Evolutionary conservation across 2,113 vertebrate species (phyloP), one percentile per base, ranked within the genome.

Genomic region (Indicator maculatus): DNA sequence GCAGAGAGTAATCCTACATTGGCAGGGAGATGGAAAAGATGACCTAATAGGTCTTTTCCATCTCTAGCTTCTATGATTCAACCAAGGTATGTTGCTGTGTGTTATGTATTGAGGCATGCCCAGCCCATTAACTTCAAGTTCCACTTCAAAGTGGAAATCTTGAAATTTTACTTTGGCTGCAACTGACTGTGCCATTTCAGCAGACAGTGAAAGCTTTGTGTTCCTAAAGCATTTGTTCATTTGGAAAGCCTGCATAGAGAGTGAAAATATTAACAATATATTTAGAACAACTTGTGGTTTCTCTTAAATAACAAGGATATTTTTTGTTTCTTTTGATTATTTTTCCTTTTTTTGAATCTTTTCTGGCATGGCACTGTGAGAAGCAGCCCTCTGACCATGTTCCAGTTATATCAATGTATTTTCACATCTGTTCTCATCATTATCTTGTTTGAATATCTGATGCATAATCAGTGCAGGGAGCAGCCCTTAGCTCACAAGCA

Each of bases 31-130:
- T 92, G 93, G 95, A 97, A 97, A 97, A 96, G 95, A 96, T 97
- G 94, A 97, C 93, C 90, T 96, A 95, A 97, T 96, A 94, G 94
- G 95, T 96, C 96, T 96, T 97, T 97, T 96, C 94, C 91, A 90
- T 96, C 90, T 93, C 94, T 97, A 84, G 76, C 82, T 90, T 88
- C 93, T 96, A 83, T 95, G 90, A 96, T 94, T 96, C 93, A 96
- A 96, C 92, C 73, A 96, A 97, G 96, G 96, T 97, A 96, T 86
- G 82, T 88, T 96, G 80, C 88, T 88, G 86, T 86, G 79, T 67
- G 38, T 92, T 92, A 67, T 96, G 91, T 94, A 95, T 91, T 66
- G 27, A 80, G 88, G 90, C 86, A 96, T 96, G 93, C 93, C 95
- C 90, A 96, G 88, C 63, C 93, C 71, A 83, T 96, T 95, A 95